These are phyloP conservation scores for Hemicentrotus pulcherrimus DNA, from an alignment of 35 echinoderm and acorn worm genomes.

Conservation along the genomic window DNA sequence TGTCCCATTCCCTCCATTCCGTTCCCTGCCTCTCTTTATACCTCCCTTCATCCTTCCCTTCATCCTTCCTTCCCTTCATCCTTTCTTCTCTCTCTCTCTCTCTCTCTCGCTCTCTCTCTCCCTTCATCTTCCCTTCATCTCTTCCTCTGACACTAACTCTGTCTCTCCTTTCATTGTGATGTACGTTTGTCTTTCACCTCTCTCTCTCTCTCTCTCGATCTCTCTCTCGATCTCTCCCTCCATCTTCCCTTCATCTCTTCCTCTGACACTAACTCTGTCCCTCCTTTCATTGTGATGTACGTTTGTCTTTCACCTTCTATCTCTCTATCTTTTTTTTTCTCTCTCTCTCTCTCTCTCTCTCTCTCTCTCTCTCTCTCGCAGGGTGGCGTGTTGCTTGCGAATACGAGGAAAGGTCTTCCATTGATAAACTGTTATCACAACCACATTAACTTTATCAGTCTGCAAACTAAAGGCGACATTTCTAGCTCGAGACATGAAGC, in stretches of 20 bases:
- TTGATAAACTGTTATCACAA: neutral
- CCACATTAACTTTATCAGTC: neutral
- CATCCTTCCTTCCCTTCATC: no score
- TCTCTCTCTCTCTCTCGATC: neutral
- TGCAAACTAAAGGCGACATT: neutral
- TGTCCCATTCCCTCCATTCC: neutral
- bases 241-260: no score
- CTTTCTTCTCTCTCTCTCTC: neutral
- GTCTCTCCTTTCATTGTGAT: neutral
- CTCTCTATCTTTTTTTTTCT: neutral
- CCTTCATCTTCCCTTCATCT: neutral
- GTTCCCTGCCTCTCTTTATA: neutral
- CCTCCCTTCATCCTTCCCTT: neutral
- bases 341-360: neutral
- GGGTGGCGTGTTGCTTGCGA: neutral
- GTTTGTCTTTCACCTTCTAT: neutral
- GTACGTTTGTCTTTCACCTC: neutral
- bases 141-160: neutral
- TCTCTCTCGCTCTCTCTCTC: neutral
- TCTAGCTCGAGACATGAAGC: neutral
- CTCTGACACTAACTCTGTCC: neutral
- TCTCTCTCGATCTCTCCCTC: neutral
- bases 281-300: neutral
- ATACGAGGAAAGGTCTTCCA: neutral
- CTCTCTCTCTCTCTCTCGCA: neutral